Base-by-base conservation (phyloP, 1,140 invertebrate species). In the Elysia chlorotica region DNA sequence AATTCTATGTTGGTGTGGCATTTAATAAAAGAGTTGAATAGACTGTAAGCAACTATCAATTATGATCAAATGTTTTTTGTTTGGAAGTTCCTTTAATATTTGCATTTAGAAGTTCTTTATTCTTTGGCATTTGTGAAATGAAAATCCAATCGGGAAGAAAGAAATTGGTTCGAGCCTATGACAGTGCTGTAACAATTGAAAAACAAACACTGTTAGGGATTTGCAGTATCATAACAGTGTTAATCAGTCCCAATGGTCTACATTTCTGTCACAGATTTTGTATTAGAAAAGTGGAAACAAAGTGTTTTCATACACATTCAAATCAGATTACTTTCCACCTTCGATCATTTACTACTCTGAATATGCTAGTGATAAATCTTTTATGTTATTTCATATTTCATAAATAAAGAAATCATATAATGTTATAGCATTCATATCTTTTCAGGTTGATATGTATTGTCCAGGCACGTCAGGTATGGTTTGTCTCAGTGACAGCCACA, bases 391-490 rank as follows among this genome's bases (percentile, higher is more conserved):
- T 48, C 10, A 14, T 48, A 14, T 48, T 48, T n/a, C n/a, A 48
- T 48, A 14, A 48, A 48, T 10, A 48, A n/a, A 48, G 41, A 48
- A n/a, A 48, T 48, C 10, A 14, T 48, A 10, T 48, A 14, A n/a
- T 14, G 10, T 10, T 14, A 10, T 48, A n/a, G n/a, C 41, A 10
- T 33, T 65, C 5, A 14, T 35, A 41, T 65, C 21, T n/a, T 65
- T 37, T 19, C 63, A 65, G 67, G 36, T 69, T 10, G 67, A 41
- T 14, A 4, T 69, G 1, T 69, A 69, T 25, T 69, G 67, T 36
- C 54, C 54, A 25, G 35, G 67, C 28, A 21, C 30, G 33, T 59
- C 67, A 1, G 67, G 67, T 14, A 59, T 59, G 57, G 67, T 69
- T 19, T 69, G 31, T 36, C 35, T 69, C 1, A 69, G 37, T 53